Conservation (phyloP, 2,797 vertebrate genomes). For the Bryconaethiops microstoma region DNA sequence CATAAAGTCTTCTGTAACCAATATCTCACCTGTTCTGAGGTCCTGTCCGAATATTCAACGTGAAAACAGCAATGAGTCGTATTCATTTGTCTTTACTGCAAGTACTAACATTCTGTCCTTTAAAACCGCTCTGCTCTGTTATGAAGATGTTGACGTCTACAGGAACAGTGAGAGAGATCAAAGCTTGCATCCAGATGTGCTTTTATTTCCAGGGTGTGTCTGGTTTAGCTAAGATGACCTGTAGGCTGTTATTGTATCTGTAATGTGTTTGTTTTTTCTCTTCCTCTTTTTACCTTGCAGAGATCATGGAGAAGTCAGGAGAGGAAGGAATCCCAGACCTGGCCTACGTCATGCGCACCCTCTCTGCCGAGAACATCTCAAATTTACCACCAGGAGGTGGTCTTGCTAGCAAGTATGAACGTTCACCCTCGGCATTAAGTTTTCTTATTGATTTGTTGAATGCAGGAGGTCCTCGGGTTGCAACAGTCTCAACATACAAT, state of each 20-base stretch:
- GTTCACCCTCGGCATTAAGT: neutral
- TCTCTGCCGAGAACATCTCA: constrained; percentile 94
- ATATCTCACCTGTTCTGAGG: too few relatives aligned
- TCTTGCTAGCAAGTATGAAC: constrained; percentile 93
- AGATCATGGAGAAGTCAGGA: constrained; percentile 91
- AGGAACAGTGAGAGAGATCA: constrained; percentile 8
- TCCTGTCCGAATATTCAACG: too few relatives aligned
- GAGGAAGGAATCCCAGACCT: constrained; percentile 94
- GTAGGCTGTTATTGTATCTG: constrained; percentile 6
- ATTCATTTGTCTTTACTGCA: too few relatives aligned
- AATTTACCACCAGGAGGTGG: constrained; percentile 98
- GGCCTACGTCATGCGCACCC: constrained; percentile 93
- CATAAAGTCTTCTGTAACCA: too few relatives aligned
- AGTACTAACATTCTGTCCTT: neutral
- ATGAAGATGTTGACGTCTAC: constrained; percentile 27
- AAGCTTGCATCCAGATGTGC: constrained; percentile 16
- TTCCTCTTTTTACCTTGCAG: constrained; percentile 73
- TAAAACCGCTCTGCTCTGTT: neutral
- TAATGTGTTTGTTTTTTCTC: constrained; percentile 41
- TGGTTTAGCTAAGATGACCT: neutral
- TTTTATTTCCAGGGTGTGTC: constrained; percentile 18
- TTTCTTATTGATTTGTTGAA: neutral
- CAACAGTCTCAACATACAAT: too few relatives aligned
- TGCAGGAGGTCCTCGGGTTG: too few relatives aligned
- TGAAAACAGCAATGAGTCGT: too few relatives aligned